Evolutionary conservation across 2,888 invertebrate species (phyloP), one percentile per base, ranked within the genome.

Genomic region (Cryptus viduatorius): DNA sequence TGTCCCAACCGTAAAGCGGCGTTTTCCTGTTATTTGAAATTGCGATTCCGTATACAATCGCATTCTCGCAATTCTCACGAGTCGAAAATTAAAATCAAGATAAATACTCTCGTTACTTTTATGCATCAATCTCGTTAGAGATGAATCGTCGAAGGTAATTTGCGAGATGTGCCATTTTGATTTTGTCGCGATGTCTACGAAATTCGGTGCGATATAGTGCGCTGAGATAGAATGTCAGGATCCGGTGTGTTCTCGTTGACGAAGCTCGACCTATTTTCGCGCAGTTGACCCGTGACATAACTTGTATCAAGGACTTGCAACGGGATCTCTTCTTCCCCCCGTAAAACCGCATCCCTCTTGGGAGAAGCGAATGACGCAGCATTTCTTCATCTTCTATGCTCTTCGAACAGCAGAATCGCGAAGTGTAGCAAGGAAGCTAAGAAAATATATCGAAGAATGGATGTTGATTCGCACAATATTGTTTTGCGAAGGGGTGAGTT

Each of bases 391-490:
- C 50, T 68, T 61, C 50, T 42, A 50, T 61, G 19, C 42, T 10
- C 4, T 4, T 4, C 10, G 42, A 64, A 71, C 16, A 29, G 12
- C 3, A 37, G 24, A 50, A 69, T 3, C 61, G 56, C 12, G 56
- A 56, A 44, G 31, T 53, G 67, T 42, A 19, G 72, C 31, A 68
- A 8, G 24, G 14, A 16, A 73, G 67, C 61, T 44, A 24, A 53
- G 69, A 37, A 37, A 75, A 69, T 83, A 69, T 83, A 65, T 65
- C 79, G 14, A 37, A 79, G 75, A 71, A 65, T 76, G 10, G 46
- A 44, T 4, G 16, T n/a, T 50, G 44, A 19, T 31, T 48, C 48
- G 29, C 19, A 4, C 5, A 67, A 61, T 48, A 59, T 46, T 14
- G 14, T 71, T 50, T 78, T 50, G n/a, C 50, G 31, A 10, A 10